Evolutionary conservation across 2,888 invertebrate species (phyloP), one percentile per base, ranked within the genome.

Genomic region (Hermaeophaga mercurialis): DNA sequence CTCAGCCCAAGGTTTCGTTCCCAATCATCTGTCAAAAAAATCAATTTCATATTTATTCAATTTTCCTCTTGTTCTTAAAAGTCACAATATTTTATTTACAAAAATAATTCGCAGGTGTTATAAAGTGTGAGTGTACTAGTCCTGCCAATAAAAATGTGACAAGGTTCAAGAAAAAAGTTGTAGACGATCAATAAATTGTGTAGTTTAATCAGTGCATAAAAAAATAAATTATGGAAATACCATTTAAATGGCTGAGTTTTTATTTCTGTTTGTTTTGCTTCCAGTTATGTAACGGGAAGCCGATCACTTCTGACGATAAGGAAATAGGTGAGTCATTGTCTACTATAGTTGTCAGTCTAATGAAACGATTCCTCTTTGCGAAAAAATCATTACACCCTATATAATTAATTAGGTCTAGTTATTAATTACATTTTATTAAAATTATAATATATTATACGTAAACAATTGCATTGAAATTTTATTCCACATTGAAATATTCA

Each of bases 201-300:
- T 48, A 52, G 24, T 46, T 49, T 47, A 34, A 39, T 47, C 41
- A 41, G 46, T 58, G 41, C 36, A 41, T 33, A 52, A 67, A 43
- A 9, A 50, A 41, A 15, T 33, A 41, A 50, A 70, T 66, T 67
- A 71, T 73, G 73, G 73, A 69, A 68, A 70, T 64, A 68, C 44
- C 67, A 73, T 75, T 73, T 74, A 76, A 72, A 72, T 66, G 73
- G 65, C 63, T 66, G 56, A 69, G 69, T 67, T 65, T 75, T 56
- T 75, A 68, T 64, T 63, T 76, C 55, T 72, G 69, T 66, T 67
- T 76, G 61, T 65, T 71, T 54, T 67, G 73, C 58, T 66, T 75
- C 57, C 70, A 73, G 65, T 71, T 77, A 70, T 78, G 78, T 70
- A 75, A 73, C 66, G 78, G 77, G 68, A 73, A 75, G 67, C 78